Conservation (phyloP, 2,888 invertebrate species). For the Lasioglossum vierecki region DNA sequence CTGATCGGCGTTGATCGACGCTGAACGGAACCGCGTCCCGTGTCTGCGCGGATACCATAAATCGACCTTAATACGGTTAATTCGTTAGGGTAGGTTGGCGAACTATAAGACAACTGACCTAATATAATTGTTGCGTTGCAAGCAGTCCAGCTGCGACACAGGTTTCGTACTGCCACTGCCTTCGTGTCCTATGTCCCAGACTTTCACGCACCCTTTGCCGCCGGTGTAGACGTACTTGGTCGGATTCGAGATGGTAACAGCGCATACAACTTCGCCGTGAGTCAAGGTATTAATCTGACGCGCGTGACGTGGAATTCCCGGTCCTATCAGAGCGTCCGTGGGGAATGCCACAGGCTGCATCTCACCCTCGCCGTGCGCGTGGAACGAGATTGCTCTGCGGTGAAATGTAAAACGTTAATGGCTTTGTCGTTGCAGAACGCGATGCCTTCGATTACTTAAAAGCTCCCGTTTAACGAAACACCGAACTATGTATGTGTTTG, state of each 20-base stretch:
- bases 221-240: constrained; percentile 98
- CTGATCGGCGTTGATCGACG: too few relatives aligned
- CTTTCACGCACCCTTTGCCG: constrained; percentile 97
- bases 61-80: neutral
- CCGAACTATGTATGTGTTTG: neutral
- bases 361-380: constrained; percentile 94
- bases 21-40: too few relatives aligned
- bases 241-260: constrained; percentile 95
- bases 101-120: constrained; percentile 88
- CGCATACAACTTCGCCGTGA: constrained; percentile 99
- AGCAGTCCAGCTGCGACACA: constrained; percentile 93
- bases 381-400: constrained; percentile 95
- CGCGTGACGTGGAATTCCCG: constrained; percentile 97
- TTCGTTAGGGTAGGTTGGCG: neutral
- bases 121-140: constrained; percentile 98
- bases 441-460: constrained; percentile 53
- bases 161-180: constrained; percentile 89
- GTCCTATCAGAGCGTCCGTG: constrained; percentile 94
- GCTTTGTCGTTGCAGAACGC: constrained; percentile 38
- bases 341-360: constrained; percentile 97
- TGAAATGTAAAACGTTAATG: constrained; percentile 52
- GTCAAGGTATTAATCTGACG: constrained; percentile 95
- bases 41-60: too few relatives aligned
- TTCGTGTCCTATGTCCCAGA: constrained; percentile 92
- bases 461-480: constrained; percentile 22